A percentile compares a stretch with the other conserved stretches of the same genome.
These are phyloP conservation scores for Alosa alosa DNA, from an alignment of 2,113 vertebrate species.

Conservation along the genomic window DNA sequence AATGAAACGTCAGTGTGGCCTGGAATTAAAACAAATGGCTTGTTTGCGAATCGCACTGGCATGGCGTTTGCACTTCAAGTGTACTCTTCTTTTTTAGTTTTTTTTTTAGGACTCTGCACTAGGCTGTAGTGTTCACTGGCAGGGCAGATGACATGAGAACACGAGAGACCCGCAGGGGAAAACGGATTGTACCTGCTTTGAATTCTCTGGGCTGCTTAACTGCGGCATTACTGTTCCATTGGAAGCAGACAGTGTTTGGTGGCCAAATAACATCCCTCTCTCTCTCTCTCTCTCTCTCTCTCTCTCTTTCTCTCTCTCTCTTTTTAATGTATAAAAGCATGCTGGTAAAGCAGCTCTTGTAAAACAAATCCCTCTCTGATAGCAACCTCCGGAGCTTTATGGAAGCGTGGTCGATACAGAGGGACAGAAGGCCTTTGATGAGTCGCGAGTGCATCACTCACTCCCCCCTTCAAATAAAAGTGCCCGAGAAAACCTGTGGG, in stretches of 20 bases:
- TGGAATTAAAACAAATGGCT: constrained; percentile 15
- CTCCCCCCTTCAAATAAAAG: constrained; percentile 61
- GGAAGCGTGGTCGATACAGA: constrained; percentile 61
- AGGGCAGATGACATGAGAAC: neutral
- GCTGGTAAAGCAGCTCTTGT: constrained; percentile 56
- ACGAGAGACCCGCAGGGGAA: neutral
- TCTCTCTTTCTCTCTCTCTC: neutral
- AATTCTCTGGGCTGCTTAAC: constrained; percentile 6
- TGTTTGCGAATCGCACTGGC: neutral
- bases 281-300: neutral
- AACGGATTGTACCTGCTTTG: neutral
- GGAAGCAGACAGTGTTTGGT: neutral
- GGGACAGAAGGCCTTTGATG: constrained; percentile 64
- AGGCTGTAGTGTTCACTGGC: neutral
- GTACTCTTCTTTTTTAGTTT: neutral
- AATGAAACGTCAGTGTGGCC: constrained; percentile 9
- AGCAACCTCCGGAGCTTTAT: constrained; percentile 58
- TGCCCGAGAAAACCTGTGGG: constrained; percentile 49
- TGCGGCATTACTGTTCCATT: neutral
- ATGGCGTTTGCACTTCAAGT: neutral
- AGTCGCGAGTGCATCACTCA: constrained; percentile 49
- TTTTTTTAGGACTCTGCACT: neutral
- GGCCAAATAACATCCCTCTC: constrained; percentile 35
- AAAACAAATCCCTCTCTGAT: constrained; percentile 69
- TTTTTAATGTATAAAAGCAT: constrained; percentile 32